Conservation (phyloP, 2,113 vertebrate species). For the Lethenteron reissneri region DNA sequence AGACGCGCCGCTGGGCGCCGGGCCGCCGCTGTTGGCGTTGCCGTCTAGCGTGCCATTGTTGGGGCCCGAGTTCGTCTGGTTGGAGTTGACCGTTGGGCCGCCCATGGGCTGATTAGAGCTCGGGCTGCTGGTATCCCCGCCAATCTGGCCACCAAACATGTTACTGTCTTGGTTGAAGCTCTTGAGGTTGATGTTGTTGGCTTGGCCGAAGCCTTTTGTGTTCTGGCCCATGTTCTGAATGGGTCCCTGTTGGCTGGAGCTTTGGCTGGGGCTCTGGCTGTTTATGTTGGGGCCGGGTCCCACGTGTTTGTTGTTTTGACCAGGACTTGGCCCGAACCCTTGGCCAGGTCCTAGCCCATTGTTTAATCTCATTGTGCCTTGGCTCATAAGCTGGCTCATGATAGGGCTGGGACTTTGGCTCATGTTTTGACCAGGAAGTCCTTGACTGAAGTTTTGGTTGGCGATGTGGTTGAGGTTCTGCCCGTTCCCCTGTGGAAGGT, state of each 20-base stretch:
- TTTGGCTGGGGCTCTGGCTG: conserved; percentile 32
- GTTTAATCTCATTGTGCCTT: conserved; percentile 8
- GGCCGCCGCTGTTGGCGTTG: background rate
- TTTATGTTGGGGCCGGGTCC: conserved; percentile 28
- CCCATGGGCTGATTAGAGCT: conserved; percentile 7
- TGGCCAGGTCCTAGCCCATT: conserved; percentile 36
- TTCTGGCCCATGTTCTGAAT: conserved; percentile 31
- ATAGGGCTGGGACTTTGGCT: conserved; percentile 3
- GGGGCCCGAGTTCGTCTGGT: conserved; percentile 2
- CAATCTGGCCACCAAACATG: conserved; percentile 21
- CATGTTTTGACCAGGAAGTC: background rate
- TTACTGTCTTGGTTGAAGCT: conserved; percentile 18
- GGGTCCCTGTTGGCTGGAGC: conserved; percentile 39
- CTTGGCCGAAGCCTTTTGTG: conserved; percentile 21
- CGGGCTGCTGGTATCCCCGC: conserved; percentile 21
- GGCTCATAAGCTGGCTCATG: background rate
- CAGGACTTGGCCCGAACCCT: conserved; percentile 28
- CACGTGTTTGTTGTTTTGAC: conserved; percentile 10
- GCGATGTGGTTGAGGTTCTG: background rate
- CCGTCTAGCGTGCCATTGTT: background rate
- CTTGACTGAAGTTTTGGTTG: conserved; percentile 1
- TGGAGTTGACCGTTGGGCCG: conserved; percentile 25
- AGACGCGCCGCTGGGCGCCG: background rate
- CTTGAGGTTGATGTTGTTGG: conserved; percentile 31
- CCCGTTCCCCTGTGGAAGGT: background rate